Evolutionary conservation across 2,113 vertebrate species (phyloP), one percentile per base, ranked within the genome.

Genomic region (Lophura nycthemera): DNA sequence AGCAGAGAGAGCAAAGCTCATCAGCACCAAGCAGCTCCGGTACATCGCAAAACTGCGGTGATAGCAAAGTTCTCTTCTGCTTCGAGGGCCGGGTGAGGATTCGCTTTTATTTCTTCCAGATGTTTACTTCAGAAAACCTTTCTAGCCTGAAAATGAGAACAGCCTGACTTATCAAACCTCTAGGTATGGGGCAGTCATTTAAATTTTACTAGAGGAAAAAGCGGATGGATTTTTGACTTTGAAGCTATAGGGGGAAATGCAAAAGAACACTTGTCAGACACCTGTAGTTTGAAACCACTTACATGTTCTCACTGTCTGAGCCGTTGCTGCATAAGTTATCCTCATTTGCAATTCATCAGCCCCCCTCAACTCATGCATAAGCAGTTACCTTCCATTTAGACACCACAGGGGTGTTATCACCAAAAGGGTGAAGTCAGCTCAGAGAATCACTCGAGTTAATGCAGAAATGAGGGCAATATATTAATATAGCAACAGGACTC

Each of bases 211-310:
- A 38, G 65, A 89, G 42, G 83, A 88, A 7, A 29, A 86, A 92
- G 92, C 4, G 47, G 78, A 70, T 83, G 59, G 61, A 77, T 38
- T 96, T 97, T 91, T 92, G 74, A 56, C 71, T 94, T 86, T 60
- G 91, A 95, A 96, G 71, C 69, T 73, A 64, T 61, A 87, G 60
- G 25, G 22, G 19, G 21, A 92, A 90, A 91, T 63, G 83, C 17
- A 30, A 18, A 81, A 96, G 91, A 84, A 6, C 60, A 25, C 82
- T 92, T 87, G 88, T 86, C 76, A 79, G 76, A 50, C 77, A 92
- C 94, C 94, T 93, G 56, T 77, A 94, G 79, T 66, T 96, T 71
- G 91, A 93, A 97, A 52, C 48, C 73, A 86, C 81, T 96, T 70
- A 57, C 56, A 71, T 14, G 13, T 50, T 20, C 47, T 20, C 67